Evolutionary conservation across 2,888 invertebrate genomes (phyloP), one percentile per base, ranked within the genome.

Genomic region (Endotricha flammealis): DNA sequence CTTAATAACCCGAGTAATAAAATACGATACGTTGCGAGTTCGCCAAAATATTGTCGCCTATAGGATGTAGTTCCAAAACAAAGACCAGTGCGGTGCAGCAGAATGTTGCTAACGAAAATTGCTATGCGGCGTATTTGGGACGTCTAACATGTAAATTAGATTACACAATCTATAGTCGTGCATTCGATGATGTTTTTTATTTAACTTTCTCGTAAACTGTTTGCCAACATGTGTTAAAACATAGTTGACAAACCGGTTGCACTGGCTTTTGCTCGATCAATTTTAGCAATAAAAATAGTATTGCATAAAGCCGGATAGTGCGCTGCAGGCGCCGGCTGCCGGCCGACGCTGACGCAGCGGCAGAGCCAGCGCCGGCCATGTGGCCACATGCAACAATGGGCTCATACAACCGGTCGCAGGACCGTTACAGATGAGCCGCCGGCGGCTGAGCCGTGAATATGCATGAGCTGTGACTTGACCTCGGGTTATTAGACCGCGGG

Each of bases 391-490:
- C 73, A 83, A 86, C 86, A 86, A 85, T 82, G 65, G 68, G 64
- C 60, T 61, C 62, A 61, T 52, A 72, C 71, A 83, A 85, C 86
- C 85, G 85, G 85, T 85, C 72, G 64, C 59, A 59, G 58, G 81
- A 80, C 86, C 86, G 86, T 85, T 85, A 83, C 79, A 77, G 82
- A 85, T 78, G 83, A 79, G 64, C 70, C 77, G 72, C 66, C 67
- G 69, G 52, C 62, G 59, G 65, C 62, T 62, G 58, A 59, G 47
- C 66, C 65, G 77, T 85, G 86, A 85, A 85, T 85, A 85, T 83
- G 83, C 86, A 85, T 82, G 83, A 83, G 65, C 62, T 54, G 60
- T 66, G 78, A 74, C 64, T 76, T 78, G 81, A 85, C 86, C 85
- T 83, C 82, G 78, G 64, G 73, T 71, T 79, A 79, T 79, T 78